Percentiles rank a stretch among this genome's conserved stretches.
phyloP scores from a whole-genome alignment of 2,797 vertebrate species.

The Channallabes apus region DNA sequence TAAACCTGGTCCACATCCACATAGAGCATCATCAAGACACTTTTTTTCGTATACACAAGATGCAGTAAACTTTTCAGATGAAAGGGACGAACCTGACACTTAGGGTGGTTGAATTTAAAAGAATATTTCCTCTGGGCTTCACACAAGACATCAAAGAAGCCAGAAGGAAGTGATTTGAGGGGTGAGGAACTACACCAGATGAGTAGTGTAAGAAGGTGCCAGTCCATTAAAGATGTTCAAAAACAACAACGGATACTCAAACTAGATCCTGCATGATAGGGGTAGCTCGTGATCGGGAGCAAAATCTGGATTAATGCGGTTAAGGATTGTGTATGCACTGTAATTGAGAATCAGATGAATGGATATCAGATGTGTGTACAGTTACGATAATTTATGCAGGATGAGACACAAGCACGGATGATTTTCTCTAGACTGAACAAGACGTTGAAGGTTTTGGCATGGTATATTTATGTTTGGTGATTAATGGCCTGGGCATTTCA shows the following conservation, averaged over 20 bases:
- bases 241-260: constrained; percentile 1
- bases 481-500: constrained; percentile 1
- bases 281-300: background rate
- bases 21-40: background rate
- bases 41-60: background rate
- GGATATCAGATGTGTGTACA: background rate
- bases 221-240: constrained; percentile 10
- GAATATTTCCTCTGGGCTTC: background rate
- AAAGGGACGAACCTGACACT: background rate
- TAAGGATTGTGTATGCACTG: background rate
- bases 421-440: background rate
- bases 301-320: background rate
- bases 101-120: background rate
- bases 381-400: constrained; percentile 3
- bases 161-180: constrained; percentile 13
- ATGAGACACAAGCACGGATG: constrained; percentile 9
- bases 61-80: background rate
- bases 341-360: background rate
- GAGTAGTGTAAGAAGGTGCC: background rate
- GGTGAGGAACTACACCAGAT: background rate
- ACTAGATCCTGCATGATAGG: background rate
- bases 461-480: background rate
- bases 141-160: background rate
- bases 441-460: background rate
- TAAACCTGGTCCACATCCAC: too few species aligned